Base-by-base conservation (phyloP, 1,140 invertebrate species). In the Parapsyche elsis region DNA sequence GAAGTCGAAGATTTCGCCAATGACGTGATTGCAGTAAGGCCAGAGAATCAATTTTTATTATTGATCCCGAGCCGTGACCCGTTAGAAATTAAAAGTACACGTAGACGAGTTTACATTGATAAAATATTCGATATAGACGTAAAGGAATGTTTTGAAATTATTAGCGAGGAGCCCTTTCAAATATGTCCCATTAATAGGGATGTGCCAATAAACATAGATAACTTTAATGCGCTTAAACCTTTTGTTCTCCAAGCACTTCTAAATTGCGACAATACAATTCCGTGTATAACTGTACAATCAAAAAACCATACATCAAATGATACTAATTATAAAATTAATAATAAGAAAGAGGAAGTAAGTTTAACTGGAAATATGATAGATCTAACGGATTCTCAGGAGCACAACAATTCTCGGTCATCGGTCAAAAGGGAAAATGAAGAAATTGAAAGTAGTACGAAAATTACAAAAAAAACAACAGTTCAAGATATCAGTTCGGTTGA, bases 91-190 rank as follows among this genome's bases (percentile, higher is more conserved):
- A 38, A 38, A 38, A 38, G 7, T 38, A 38, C 30, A 38, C 30
- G 30, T 4, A 38, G 7, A 38, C 30, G 30, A 7, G 30, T 38
- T 4, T 38, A 38, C 30, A 44, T 71, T 19, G 30, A 24, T 26
- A 14, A 71, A 44, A 73, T 73, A 46, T 73, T 46, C 23, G 73
- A 57, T 14, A 44, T 9, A 14, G 12, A 45, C 0, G 64, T 77
- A 19, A 61, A 77, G 16, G 19, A 77, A 45, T 64, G 64, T 64
- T 77, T 77, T 46, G 75, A 77, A 44, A n/a, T 77, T 45, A 26
- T 24, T 0, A 64, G 30, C 23, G 57, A 64, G 19, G 30, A 77
- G 4, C 75, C 75, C n/a, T 64, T 77, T 30, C 1, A 64, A 64
- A 64, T 77, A 44, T 26, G 0, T 4, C 75, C 75, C 0, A 4